Evolutionary conservation across 2,888 invertebrate species (phyloP), one percentile per base, ranked within the genome.

Genomic region (Malacosoma neustria): DNA sequence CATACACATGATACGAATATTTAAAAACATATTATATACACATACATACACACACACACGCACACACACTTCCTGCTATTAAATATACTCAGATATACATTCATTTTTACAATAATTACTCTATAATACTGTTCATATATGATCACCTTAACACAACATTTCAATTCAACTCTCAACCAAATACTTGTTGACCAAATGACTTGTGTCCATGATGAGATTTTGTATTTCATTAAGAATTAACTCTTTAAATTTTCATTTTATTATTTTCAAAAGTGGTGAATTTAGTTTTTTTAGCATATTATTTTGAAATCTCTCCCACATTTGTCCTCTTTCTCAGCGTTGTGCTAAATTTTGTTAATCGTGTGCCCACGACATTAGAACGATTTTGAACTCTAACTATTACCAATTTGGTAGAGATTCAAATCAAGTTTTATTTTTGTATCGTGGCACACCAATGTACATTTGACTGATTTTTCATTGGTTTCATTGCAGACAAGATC

Each of bases 401-500:
- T 9, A 22, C 2, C 5, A 22, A 5, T 5, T 22, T 9, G 9
- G 5, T 22, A 9, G 22, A 22, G 22, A 2, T 22, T 22, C 22
- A 22, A 22, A n/a, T 22, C 9, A 22, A 22, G 5, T 7, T 22
- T 2, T 22, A 7, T 22, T 15, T 22, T 22, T 22, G 22, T 22
- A 22, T 22, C 9, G 22, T 22, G 22, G 22, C 22, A 22, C 22
- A 9, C 9, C 22, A 41, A 37, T 49, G 60, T 41, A 39, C 62
- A 57, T 52, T 55, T 62, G 49, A 70, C 55, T 80, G 73, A 84
- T 67, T 45, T 54, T 65, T 62, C 52, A 56, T 82, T 85, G 88
- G 85, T 89, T 90, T 87, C 76, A 87, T 95, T 93, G 74, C 96
- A 99, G 99, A 98, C 93, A 96, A 97, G 91, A 95, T 99, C 88